Conservation (phyloP, 1,140 invertebrate genomes). For the Zaprionus tsacasi region DNA sequence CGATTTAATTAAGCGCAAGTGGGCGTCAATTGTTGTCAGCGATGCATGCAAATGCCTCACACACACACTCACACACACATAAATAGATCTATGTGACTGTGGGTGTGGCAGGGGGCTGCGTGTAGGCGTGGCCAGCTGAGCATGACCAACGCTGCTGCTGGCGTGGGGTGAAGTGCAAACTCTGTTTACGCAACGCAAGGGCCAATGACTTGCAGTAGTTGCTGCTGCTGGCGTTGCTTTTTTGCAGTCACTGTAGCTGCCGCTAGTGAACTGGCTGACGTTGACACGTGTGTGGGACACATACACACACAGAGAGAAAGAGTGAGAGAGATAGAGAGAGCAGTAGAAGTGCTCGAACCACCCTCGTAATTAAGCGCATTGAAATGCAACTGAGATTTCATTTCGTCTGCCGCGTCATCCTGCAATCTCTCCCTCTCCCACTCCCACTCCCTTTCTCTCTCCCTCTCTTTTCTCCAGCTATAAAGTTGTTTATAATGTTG, state of each 20-base stretch:
- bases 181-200: conserved; percentile 56
- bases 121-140: conserved; percentile 56
- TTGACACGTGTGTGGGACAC: conserved; percentile 44
- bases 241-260: conserved; percentile 27
- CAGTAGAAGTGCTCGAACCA: conserved; percentile 31
- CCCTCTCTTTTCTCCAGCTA: conserved; percentile 30
- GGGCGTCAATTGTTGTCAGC: conserved; percentile 46
- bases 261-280: conserved; percentile 22
- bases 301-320: neutral
- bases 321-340: neutral
- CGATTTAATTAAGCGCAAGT: conserved; percentile 72
- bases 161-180: conserved; percentile 32
- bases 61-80: neutral
- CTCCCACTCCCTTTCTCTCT: conserved; percentile 1
- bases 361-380: conserved; percentile 59
- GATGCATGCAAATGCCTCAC: conserved; percentile 18
- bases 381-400: conserved; percentile 58
- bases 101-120: neutral
- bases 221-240: conserved; percentile 14
- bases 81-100: neutral
- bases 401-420: conserved; percentile 53
- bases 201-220: conserved; percentile 54
- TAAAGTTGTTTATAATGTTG: conserved; percentile 47
- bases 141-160: conserved; percentile 51
- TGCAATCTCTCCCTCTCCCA: neutral